Base-by-base conservation (phyloP, 2,797 vertebrate species). In the Lindbergichthys nudifrons region DNA sequence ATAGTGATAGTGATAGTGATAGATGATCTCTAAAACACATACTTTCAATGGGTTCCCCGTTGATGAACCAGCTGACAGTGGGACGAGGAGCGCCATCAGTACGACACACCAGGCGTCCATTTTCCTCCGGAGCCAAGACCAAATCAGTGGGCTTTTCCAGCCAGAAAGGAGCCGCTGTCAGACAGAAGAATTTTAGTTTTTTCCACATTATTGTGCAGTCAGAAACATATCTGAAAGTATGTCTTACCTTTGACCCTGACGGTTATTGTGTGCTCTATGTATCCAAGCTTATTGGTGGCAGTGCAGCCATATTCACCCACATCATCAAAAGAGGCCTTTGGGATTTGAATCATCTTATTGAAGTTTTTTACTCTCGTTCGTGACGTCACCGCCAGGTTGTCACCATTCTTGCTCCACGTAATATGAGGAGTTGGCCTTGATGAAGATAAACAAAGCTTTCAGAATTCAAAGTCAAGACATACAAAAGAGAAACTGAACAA, bases 121-220 rank as follows among this genome's bases (percentile, higher is more conserved):
- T 96, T 84, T 98, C 97, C 0, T 98, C 98, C 0, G 97, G 97
- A 23, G 98, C 96, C 92, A 99, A 91, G 65, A 99, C 94, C 43
- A 99, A 92, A 79, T 97, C 95, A 41, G 93, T 86, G 0, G 98
- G 98, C 82, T 97, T 96, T 5, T 98, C 96, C 81, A 99, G 77
- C 98, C 98, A 99, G 86, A 97, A 98, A 0, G 98, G 98, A 84
- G 96, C 95, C 72, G 97, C 98, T 99, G 86, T 52, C 52, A 69
- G 77, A 79, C 4, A 36, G 12, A 75, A 51, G 4, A 1, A 23
- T 12, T 16, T 81, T 10, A 73, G 45, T 19, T 23, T 0, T 5
- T 61, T 64, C 4, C 32, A 45, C 9, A 36, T 39, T 21, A 53
- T 16, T 32, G 19, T 39, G 10, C 43, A 48, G 6, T 4, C 50